phyloP scores from a whole-genome alignment of 2,888 invertebrate species.

The Ditula angustiorana region DNA sequence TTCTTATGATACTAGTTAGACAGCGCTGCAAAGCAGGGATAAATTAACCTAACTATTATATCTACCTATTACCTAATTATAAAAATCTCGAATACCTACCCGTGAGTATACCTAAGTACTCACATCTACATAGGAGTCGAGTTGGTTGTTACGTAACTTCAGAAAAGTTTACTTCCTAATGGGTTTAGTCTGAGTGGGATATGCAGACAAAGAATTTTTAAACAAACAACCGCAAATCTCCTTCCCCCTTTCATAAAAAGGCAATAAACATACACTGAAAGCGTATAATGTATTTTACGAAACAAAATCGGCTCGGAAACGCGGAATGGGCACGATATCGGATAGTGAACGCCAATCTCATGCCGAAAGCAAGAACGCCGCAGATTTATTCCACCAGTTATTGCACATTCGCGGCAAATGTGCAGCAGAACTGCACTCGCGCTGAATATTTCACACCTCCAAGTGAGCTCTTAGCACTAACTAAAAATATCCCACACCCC shows the following conservation, averaged over 20 bases:
- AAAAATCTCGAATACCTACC: too few species aligned
- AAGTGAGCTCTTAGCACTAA: slow-evolving; percentile 43
- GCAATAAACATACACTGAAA: slow-evolving; percentile 43
- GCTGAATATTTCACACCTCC: slow-evolving; percentile 58
- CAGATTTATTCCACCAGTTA: slow-evolving; percentile 66
- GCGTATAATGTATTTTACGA: slow-evolving; percentile 34
- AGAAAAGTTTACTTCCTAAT: not conserved
- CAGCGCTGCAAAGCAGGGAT: too few species aligned
- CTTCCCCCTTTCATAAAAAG: slow-evolving; percentile 38
- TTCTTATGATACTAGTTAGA: too few species aligned
- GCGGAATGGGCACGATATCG: slow-evolving; percentile 50
- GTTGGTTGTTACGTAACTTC: not conserved
- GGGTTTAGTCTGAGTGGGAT: not conserved
- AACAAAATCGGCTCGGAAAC: slow-evolving; percentile 46
- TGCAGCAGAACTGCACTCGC: slow-evolving; percentile 57
- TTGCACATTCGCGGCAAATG: slow-evolving; percentile 68
- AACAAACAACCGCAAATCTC: slow-evolving; percentile 26
- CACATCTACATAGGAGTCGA: too few species aligned
- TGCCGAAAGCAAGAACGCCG: slow-evolving; percentile 55
- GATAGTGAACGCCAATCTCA: slow-evolving; percentile 56
- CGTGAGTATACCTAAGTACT: too few species aligned
- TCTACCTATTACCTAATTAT: too few species aligned
- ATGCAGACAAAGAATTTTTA: not conserved
- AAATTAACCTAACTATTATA: too few species aligned
- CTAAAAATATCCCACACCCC: slow-evolving; percentile 38